A percentile compares a stretch with the other conserved stretches of the same genome.
Conservation (phyloP, 2,113 vertebrate genomes). For the Sula dactylatra region DNA sequence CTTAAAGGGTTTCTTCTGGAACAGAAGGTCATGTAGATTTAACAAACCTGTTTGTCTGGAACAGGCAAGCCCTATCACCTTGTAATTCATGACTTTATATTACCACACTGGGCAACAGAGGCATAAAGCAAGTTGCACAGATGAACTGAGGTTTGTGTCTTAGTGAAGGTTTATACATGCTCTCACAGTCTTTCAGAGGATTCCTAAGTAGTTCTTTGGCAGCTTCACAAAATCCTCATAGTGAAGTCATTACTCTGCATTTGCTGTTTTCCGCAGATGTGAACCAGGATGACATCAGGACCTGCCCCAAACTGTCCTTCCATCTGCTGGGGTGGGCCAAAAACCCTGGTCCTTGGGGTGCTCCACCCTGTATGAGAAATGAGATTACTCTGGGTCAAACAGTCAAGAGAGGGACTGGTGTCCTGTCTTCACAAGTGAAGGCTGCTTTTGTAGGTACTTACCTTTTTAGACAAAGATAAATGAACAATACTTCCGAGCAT, state of each 20-base stretch:
- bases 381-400: background rate
- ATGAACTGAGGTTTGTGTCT: background rate
- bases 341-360: background rate
- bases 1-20: background rate
- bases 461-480: background rate
- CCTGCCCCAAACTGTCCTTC: background rate
- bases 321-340: background rate
- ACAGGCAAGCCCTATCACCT: background rate
- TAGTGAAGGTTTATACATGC: background rate
- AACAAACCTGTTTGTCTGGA: background rate
- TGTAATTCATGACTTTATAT: background rate
- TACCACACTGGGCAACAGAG: background rate
- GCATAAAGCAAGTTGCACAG: background rate
- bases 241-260: background rate
- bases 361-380: background rate
- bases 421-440: background rate
- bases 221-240: background rate
- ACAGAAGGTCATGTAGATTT: background rate
- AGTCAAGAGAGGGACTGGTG: background rate
- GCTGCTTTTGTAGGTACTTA: background rate
- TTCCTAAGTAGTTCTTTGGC: background rate
- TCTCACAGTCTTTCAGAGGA: background rate
- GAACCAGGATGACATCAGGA: background rate
- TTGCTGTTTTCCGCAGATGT: background rate
- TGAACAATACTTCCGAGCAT: background rate